Evolutionary conservation across 2,113 vertebrate species (phyloP).

Genomic region (Ploceus nigricollis): DNA sequence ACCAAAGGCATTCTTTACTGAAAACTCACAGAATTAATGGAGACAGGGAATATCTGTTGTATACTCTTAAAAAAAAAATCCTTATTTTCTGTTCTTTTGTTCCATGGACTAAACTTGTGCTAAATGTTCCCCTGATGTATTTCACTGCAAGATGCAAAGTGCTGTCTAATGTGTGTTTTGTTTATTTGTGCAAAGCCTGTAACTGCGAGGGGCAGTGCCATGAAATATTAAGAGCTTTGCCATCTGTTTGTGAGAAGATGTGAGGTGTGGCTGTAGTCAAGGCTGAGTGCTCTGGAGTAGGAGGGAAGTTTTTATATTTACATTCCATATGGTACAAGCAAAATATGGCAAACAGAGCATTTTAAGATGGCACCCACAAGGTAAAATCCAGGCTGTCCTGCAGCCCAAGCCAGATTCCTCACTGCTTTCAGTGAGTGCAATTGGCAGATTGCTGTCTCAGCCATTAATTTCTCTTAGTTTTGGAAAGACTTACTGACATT

Average conservation of each 20-base stretch:
- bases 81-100: neutral
- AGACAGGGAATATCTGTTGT: neutral
- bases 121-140: neutral
- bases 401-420: neutral
- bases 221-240: conserved; percentile 29
- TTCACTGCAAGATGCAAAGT: neutral
- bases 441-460: neutral
- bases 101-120: neutral
- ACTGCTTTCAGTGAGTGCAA: neutral
- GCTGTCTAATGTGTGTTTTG: neutral
- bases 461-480: neutral
- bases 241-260: conserved; percentile 30
- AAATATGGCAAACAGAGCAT: neutral
- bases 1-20: neutral
- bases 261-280: conserved; percentile 18
- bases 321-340: neutral
- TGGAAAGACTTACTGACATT: neutral
- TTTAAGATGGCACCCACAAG: neutral
- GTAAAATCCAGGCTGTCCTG: neutral
- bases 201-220: conserved; percentile 13
- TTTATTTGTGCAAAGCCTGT: conserved; percentile 17
- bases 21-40: neutral
- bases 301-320: neutral
- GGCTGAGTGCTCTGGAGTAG: neutral
- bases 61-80: neutral